phyloP scores from a whole-genome alignment of 2,888 invertebrate genomes.

The Linnaemya vulpina region DNA sequence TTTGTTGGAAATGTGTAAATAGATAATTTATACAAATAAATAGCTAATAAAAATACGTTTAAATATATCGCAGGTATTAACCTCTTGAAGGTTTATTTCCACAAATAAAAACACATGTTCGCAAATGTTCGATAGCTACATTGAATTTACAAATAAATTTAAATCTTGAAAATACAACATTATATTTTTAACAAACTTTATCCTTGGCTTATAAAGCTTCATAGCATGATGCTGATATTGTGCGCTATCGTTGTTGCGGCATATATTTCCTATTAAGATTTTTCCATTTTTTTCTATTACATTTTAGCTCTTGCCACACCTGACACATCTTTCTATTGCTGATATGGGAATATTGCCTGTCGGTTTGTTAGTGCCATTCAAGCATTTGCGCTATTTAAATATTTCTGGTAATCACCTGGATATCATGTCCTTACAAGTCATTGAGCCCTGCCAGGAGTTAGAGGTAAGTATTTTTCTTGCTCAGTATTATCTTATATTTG shows the following conservation, averaged over 20 bases:
- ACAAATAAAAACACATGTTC: slow-evolving; percentile 49
- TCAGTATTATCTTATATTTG: neutral
- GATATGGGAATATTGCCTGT: slow-evolving; percentile 83
- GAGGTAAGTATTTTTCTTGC: slow-evolving; percentile 78
- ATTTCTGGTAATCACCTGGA: slow-evolving; percentile 89
- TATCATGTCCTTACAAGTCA: slow-evolving; percentile 82
- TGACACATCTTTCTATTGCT: slow-evolving; percentile 82
- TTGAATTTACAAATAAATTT: slow-evolving; percentile 1
- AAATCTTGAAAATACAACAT: slow-evolving; percentile 12
- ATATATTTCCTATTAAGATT: slow-evolving; percentile 12
- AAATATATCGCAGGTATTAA: slow-evolving; percentile 36
- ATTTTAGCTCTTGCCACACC: slow-evolving; percentile 80
- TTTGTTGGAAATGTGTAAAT: slow-evolving; percentile 5
- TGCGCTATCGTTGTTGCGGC: neutral
- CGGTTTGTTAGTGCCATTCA: slow-evolving; percentile 82
- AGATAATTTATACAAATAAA: slow-evolving; percentile 49
- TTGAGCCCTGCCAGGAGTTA: slow-evolving; percentile 81
- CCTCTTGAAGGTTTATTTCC: slow-evolving; percentile 10
- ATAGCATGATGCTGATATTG: slow-evolving; percentile 33
- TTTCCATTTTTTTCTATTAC: slow-evolving; percentile 51
- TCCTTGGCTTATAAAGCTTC: slow-evolving; percentile 29
- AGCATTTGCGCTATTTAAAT: slow-evolving; percentile 87
- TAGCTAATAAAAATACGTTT: slow-evolving; percentile 42
- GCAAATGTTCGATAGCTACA: slow-evolving; percentile 21
- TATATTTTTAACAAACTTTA: slow-evolving; percentile 14